A percentile compares a stretch with the other conserved stretches of the same genome.
Conservation (phyloP, 2,797 vertebrate genomes). For the Vultur gryphus region DNA sequence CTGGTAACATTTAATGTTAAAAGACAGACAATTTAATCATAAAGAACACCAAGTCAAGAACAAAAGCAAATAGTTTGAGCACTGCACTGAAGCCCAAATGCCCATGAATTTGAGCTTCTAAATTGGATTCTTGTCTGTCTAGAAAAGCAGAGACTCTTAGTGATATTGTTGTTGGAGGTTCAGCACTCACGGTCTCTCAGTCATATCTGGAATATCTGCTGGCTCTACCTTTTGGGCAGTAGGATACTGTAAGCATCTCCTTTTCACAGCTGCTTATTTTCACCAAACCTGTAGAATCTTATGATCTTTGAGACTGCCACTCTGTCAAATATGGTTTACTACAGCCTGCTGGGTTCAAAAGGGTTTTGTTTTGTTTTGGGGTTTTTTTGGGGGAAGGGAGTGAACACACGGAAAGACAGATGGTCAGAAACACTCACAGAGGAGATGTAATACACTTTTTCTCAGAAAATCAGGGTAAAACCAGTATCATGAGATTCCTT, state of each 20-base stretch:
- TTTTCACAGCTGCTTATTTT: not conserved
- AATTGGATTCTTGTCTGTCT: not conserved
- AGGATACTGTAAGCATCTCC: not conserved
- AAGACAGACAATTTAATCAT: not conserved
- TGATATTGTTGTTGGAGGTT: not conserved
- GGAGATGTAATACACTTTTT: not conserved
- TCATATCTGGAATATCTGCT: not conserved
- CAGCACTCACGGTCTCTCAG: not conserved
- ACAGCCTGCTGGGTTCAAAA: slow-evolving; percentile 1
- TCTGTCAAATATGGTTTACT: not conserved
- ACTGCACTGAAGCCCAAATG: not conserved
- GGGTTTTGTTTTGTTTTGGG: not conserved
- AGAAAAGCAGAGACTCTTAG: not conserved
- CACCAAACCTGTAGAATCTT: not conserved
- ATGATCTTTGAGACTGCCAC: not conserved
- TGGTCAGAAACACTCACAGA: not conserved
- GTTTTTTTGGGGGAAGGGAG: not conserved
- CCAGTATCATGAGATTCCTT: not conserved
- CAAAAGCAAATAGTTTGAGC: not conserved
- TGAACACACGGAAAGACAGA: not conserved
- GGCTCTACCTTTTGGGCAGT: not conserved
- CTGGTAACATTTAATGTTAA: not conserved
- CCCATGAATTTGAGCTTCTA: not conserved
- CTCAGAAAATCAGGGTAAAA: not conserved
- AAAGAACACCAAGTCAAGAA: not conserved